Evolutionary conservation across 2,888 invertebrate species (phyloP).

Genomic region (Lepidocyrtinus sp.): DNA sequence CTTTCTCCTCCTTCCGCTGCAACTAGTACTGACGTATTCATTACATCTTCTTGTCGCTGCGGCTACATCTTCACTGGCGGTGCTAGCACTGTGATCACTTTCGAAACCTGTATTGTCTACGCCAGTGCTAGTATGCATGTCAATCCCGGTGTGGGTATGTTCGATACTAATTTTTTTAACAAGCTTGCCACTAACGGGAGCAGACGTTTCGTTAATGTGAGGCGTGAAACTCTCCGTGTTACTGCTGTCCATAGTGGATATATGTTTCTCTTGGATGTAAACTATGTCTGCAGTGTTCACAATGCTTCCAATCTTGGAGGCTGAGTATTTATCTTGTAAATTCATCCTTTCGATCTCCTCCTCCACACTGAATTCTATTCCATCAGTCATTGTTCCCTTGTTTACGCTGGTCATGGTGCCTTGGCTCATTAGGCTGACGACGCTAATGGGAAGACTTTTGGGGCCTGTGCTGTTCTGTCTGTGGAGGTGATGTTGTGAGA

Average conservation of each 20-base stretch:
- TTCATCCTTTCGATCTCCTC: constrained; percentile 56
- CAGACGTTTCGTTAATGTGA: neutral
- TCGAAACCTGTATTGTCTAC: constrained; percentile 36
- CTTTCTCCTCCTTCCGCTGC: constrained; percentile 44
- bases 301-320: constrained; percentile 27
- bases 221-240: constrained; percentile 32
- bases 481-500: constrained; percentile 44
- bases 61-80: neutral
- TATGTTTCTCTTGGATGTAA: constrained; percentile 13
- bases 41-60: constrained; percentile 36
- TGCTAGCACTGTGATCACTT: neutral
- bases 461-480: constrained; percentile 36
- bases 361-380: constrained; percentile 37
- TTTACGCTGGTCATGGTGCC: constrained; percentile 58
- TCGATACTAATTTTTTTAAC: constrained; percentile 21
- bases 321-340: constrained; percentile 17
- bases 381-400: constrained; percentile 60
- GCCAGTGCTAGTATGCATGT: neutral
- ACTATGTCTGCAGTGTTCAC: constrained; percentile 48
- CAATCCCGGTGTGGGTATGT: constrained; percentile 3
- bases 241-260: constrained; percentile 34
- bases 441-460: constrained; percentile 59
- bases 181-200: neutral
- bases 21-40: constrained; percentile 33
- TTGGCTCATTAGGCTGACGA: constrained; percentile 59